phyloP scores from a whole-genome alignment of 2,113 vertebrate genomes.

The Rhinogobius similis region DNA sequence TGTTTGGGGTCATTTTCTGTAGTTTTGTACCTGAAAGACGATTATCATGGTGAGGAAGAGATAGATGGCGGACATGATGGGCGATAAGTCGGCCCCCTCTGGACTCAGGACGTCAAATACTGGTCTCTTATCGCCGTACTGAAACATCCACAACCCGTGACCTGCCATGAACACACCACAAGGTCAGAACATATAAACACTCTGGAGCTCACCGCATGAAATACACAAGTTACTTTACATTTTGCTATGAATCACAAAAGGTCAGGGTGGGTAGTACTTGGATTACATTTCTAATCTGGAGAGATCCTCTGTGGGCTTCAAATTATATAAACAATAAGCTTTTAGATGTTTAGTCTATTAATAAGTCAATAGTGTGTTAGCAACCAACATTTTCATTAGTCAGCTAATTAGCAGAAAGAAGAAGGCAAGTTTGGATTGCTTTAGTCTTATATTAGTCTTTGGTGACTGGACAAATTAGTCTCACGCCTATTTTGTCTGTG shows the following conservation, averaged over 20 bases:
- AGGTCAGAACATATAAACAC: conserved; percentile 49
- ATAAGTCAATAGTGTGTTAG: background rate
- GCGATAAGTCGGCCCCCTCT: conserved; percentile 87
- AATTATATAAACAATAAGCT: background rate
- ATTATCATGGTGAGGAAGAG: conserved; percentile 97
- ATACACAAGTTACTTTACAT: conserved; percentile 13
- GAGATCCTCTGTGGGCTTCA: no score
- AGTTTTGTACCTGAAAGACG: conserved; percentile 88
- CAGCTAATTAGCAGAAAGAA: no score
- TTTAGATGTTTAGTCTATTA: background rate
- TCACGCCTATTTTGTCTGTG: no score
- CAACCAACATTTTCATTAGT: no score
- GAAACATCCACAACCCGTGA: conserved; percentile 91
- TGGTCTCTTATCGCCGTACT: conserved; percentile 87
- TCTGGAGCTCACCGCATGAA: background rate
- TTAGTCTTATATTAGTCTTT: no score
- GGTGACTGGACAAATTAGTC: no score
- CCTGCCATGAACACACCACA: conserved; percentile 74
- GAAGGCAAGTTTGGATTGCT: no score
- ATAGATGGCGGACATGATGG: conserved; percentile 87
- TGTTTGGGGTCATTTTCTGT: conserved; percentile 10
- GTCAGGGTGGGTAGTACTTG: background rate
- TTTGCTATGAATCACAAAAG: background rate
- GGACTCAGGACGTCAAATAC: conserved; percentile 89
- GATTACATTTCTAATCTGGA: background rate